Evolutionary conservation across 2,113 vertebrate genomes (phyloP).

Genomic region (Rousettus leschenaultii): DNA sequence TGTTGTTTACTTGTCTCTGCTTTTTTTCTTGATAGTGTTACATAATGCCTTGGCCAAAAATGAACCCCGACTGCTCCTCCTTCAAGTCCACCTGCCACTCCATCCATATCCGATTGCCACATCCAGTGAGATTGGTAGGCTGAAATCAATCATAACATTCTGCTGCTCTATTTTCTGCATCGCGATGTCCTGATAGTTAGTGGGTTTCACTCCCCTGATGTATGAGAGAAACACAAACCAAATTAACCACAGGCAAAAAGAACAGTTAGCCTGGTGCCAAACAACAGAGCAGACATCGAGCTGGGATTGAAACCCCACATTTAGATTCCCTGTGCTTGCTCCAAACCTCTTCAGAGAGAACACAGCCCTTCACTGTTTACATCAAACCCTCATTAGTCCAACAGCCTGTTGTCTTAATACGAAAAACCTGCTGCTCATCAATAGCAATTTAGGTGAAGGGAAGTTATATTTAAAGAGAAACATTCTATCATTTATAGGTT

Average conservation of each 20-base stretch:
- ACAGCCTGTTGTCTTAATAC: constrained; percentile 30
- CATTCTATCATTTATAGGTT: background rate
- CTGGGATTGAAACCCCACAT: background rate
- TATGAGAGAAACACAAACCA: background rate
- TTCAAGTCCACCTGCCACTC: background rate
- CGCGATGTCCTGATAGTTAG: background rate
- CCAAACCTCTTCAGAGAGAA: background rate
- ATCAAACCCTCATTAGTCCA: background rate
- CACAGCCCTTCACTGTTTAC: background rate
- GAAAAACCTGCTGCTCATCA: background rate
- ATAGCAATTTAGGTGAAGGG: background rate
- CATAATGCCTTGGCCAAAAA: background rate
- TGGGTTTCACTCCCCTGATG: background rate
- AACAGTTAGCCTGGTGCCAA: background rate
- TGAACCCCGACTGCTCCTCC: background rate
- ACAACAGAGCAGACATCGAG: background rate
- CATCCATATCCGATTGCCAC: background rate
- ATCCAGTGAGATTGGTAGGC: background rate
- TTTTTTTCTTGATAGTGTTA: background rate
- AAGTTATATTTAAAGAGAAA: background rate
- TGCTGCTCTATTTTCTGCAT: background rate
- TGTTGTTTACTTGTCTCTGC: background rate
- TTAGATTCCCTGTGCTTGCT: background rate
- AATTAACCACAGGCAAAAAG: background rate
- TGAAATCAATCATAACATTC: background rate